Evolutionary conservation across 2,888 invertebrate genomes (phyloP).

Genomic region (Lysandra coridon): DNA sequence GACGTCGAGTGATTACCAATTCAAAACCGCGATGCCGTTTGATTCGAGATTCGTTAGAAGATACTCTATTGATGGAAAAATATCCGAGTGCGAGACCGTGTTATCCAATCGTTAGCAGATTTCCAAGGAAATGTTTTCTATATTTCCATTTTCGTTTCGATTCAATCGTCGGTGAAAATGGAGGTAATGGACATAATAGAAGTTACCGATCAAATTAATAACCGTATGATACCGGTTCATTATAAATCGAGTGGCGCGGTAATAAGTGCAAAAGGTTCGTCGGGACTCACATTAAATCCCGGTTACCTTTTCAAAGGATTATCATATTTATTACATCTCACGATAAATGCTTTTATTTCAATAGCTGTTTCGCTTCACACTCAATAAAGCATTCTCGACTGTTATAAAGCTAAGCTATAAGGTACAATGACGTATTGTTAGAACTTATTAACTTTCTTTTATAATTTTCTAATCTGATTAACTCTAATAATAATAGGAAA

Average conservation of each 20-base stretch:
- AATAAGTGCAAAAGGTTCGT: not conserved
- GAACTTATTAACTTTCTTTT: not conserved
- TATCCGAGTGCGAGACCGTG: conserved; percentile 35
- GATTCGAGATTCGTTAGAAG: conserved; percentile 69
- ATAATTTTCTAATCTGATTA: not conserved
- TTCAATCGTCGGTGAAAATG: not conserved
- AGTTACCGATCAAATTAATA: conserved; percentile 11
- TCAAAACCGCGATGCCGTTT: conserved; percentile 63
- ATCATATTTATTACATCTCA: conserved; percentile 9
- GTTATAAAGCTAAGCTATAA: not conserved
- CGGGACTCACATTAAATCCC: not conserved
- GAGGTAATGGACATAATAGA: conserved; percentile 12
- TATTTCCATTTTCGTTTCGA: conserved; percentile 7
- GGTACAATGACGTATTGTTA: not conserved
- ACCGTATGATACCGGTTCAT: not conserved
- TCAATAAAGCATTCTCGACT: not conserved
- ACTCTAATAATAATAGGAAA: not conserved
- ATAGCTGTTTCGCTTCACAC: not conserved
- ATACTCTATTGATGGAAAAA: conserved; percentile 47
- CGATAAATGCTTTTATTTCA: not conserved
- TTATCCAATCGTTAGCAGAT: conserved; percentile 35
- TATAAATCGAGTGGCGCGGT: conserved; percentile 15
- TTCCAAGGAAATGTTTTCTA: conserved; percentile 23
- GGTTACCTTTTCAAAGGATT: not conserved
- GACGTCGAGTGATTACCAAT: conserved; percentile 74